Conservation (phyloP, 2,113 vertebrate genomes). For the Grus americana region DNA sequence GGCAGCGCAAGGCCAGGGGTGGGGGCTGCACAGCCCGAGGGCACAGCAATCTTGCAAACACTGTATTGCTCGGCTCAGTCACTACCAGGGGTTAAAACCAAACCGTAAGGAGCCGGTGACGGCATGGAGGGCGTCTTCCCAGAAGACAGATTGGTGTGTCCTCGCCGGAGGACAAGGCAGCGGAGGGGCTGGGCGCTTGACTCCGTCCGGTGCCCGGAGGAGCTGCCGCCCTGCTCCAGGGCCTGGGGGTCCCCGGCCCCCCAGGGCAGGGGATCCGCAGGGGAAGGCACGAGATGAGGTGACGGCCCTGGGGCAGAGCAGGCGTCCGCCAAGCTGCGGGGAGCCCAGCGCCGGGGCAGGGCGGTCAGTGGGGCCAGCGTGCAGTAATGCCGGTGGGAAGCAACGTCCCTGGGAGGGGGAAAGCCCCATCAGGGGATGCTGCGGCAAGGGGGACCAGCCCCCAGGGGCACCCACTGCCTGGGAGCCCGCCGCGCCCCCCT, state of each 20-base stretch:
- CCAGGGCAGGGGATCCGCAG: neutral
- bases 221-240: neutral
- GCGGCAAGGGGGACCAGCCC: rapidly evolving
- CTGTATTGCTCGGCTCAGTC: conserved; percentile 56
- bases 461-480: rapidly evolving
- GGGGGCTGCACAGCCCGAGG: neutral
- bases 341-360: neutral
- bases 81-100: conserved; percentile 44
- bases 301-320: neutral
- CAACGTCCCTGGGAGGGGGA: neutral
- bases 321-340: neutral
- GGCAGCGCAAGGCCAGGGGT: neutral
- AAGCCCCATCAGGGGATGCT: neutral
- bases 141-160: conserved; percentile 59
- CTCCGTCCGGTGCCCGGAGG: neutral
- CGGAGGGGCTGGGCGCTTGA: neutral
- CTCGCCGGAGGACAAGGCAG: conserved; percentile 15
- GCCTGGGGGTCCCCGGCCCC: neutral
- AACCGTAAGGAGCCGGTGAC: neutral
- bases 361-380: neutral
- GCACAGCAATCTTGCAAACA: neutral
- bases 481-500: rapidly evolving
- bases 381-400: neutral
- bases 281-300: conserved; percentile 14
- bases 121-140: conserved; percentile 37